Evolutionary conservation across 2,113 vertebrate genomes (phyloP).

Genomic region (Elephas maximus): DNA sequence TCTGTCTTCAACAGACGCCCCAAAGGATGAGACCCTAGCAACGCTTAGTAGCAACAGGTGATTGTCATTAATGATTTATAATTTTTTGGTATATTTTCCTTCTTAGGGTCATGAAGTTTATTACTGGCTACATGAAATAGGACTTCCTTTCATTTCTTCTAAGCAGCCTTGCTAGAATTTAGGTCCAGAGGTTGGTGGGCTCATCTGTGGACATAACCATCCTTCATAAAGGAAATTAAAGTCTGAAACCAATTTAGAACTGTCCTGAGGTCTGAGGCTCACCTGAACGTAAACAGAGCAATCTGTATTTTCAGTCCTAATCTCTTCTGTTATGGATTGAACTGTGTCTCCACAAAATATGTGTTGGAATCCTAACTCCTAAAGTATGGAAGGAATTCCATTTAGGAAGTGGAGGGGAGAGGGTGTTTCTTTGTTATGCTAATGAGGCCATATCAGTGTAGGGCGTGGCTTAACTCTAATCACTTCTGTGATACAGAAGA

Average conservation of each 20-base stretch:
- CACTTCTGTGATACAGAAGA: neutral
- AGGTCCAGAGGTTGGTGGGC: neutral
- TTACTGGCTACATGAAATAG: neutral
- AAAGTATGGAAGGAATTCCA: neutral
- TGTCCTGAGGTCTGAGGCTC: neutral
- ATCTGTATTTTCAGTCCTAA: neutral
- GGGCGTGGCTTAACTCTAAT: neutral
- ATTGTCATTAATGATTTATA: conserved; percentile 16
- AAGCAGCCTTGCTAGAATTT: conserved; percentile 40
- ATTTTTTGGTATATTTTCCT: conserved; percentile 18
- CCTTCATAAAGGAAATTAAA: neutral
- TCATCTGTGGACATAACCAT: neutral
- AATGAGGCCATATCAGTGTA: neutral
- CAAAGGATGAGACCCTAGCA: neutral
- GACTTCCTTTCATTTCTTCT: neutral
- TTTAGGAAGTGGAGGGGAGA: neutral
- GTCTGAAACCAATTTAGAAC: neutral
- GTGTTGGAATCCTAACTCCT: neutral
- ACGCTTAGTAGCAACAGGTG: conserved; percentile 42
- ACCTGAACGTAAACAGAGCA: neutral
- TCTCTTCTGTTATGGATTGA: neutral
- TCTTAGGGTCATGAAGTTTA: conserved; percentile 1
- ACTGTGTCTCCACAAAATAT: neutral
- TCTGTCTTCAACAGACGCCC: neutral
- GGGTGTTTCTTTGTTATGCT: neutral